Evolutionary conservation across 1,140 invertebrate species (phyloP), one percentile per base, ranked within the genome.

Genomic region (Marisa cornuarietis): DNA sequence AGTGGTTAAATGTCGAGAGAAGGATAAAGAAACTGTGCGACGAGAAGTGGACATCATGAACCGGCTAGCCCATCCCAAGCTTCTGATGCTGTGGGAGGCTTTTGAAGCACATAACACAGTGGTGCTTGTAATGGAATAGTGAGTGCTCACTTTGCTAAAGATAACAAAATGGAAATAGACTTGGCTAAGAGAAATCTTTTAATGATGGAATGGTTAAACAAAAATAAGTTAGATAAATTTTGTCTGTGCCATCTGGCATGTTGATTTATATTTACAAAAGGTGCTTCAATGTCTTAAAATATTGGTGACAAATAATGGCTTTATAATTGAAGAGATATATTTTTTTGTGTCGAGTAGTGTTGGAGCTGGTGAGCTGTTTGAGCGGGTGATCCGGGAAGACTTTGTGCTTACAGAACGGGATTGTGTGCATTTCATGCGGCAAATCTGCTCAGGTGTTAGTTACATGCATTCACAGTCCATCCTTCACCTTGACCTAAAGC

Each of bases 41-140:
- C 96, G 98, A 86, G 99, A 99, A 92, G 98, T 99, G 80, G 96
- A 99, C 87, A 98, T 99, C 68, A 99, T 99, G 98, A 99, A 99
- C 91, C 96, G 98, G 88, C 91, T 99, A 10, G 96, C 99, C 91
- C 98, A 99, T 92, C 95, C 95, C 66, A 99, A 99, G 91, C 92
- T 99, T n/a, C 97, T 99, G 83, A 97, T 99, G 88, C 92, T 99
- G 6, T 98, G 99, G 89, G 99, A 99, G 90, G 98, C 98, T 0
- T 99, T 98, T 90, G 98, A 99, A 91, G 96, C 98, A 88, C 96
- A 98, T 78, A 96, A 98, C 84, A 98, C 99, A 93, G 99, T 99
- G 96, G 96, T 99, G 42, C 93, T 99, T 1, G 98, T 99, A 82
- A 98, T 98, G 88, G 98, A 99, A 93, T 99, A 99, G 96, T 98